Evolutionary conservation across 2,113 vertebrate species (phyloP), one percentile per base, ranked within the genome.

Genomic region (Brachypodius melanocephalos): DNA sequence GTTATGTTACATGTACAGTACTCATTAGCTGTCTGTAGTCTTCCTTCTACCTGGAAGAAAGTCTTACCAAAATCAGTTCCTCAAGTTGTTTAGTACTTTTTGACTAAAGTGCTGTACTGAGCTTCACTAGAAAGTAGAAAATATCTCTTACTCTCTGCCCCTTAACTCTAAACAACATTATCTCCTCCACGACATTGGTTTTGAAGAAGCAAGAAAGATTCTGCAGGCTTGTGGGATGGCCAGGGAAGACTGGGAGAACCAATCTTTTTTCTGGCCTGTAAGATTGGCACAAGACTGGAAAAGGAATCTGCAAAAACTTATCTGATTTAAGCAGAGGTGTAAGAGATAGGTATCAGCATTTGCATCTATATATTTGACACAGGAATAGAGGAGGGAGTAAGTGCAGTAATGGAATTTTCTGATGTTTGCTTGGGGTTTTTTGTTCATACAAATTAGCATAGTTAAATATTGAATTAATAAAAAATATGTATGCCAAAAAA

Each of bases 401-500:
- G 57, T 85, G 36, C n/a, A 93, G 62, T 72, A 93, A 89, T 82
- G 69, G 66, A 94, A 82, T 72, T 89, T 51, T 67, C 84, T 94
- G 48, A 57, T 91, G 71, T 89, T 95, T 87, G 13, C 40, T 86
- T 84, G 42, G 10, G 3, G 2, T 12, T 89, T 94, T 85, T 75
- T 91, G 40, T 75, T 95, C 52, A 34, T 82, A 89, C 8, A 88
- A 91, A 89, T 93, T 93, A 95, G 19, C 77, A 87, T 75, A 94
- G 54, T 87, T 88, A 88, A 93, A 91, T 93, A 82, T 48, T 89
- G 77, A 91, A 94, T 94, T 87, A 80, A 81, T 67, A 86, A 86
- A 86, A 91, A 89, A 71, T 62, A 71, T 13, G 40, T 48, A 55
- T 59, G 80, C 55, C 68, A 91, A 55, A 94, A 93, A 75, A 62